Evolutionary conservation across 2,888 invertebrate species (phyloP).

Genomic region (Minunthozetes semirufus): DNA sequence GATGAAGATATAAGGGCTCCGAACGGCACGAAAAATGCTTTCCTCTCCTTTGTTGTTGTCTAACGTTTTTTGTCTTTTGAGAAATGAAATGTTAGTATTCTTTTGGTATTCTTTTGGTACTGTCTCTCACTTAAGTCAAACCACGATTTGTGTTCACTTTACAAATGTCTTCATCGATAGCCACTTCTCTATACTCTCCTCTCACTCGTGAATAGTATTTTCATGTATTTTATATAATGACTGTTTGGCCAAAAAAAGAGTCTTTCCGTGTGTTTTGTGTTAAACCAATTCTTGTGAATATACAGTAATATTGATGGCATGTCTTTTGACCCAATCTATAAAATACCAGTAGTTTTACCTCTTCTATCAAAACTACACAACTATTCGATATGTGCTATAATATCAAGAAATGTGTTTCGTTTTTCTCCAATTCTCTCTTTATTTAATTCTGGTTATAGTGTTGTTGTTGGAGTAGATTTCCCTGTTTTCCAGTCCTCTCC

Average conservation of each 20-base stretch:
- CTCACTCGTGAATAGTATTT: background rate
- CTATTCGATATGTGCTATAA: background rate
- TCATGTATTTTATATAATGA: background rate
- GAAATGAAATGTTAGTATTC: slow-evolving; percentile 2
- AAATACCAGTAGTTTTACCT: slow-evolving; percentile 21
- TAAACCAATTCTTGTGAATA: background rate
- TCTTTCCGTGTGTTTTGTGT: background rate
- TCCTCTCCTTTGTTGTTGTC: background rate
- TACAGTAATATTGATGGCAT: slow-evolving; percentile 25
- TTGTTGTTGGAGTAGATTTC: slow-evolving; percentile 8
- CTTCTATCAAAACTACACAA: background rate
- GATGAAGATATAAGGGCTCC: slow-evolving; percentile 17
- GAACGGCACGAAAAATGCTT: background rate
- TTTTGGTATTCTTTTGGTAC: background rate
- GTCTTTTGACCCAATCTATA: slow-evolving; percentile 18
- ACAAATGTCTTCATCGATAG: slow-evolving; percentile 22
- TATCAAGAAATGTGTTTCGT: background rate
- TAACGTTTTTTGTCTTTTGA: background rate
- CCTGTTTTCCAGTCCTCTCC: slow-evolving; percentile 8
- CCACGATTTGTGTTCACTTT: slow-evolving; percentile 9
- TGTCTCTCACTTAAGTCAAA: slow-evolving; percentile 6
- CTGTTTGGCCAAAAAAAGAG: background rate
- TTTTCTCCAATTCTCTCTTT: background rate
- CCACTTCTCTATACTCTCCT: background rate
- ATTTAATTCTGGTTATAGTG: background rate